Base-by-base conservation (phyloP, 2,888 invertebrate species). In the Nemotelus pantherinus region DNA sequence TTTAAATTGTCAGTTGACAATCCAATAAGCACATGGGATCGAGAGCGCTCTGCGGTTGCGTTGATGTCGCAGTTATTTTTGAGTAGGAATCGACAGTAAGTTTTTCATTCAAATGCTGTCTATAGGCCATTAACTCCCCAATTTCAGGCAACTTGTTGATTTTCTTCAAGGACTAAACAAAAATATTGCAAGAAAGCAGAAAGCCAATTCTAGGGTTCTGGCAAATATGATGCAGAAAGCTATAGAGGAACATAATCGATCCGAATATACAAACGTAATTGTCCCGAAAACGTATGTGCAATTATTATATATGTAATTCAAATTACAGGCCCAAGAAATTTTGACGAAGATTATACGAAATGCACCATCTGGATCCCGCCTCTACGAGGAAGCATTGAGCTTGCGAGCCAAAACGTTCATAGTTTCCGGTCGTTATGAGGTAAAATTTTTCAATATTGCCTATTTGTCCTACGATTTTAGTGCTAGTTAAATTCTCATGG, bases 11-110 rank as follows among this genome's bases (percentile, higher is more conserved):
- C 3, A 6, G 10, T 4, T 3, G 68, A 47, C 5, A n/a, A 47
- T 67, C 67, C 39, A 3, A 53, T 68, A n/a, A 25, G 25, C 6
- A 25, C 50, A 68, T 68, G 68, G 68, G 43, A 68, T 68, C 68
- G 68, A 50, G 53, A 25, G 39, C 6, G 2, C 10, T 7, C 50
- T 7, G 39, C 50, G 7, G 68, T 68, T 50, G 6, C 3, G 41
- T 39, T 68, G 7, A 53, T 68, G 68, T n/a, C 10, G 44, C 3
- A 39, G 10, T 9, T 68, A 7, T 68, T 68, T 41, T 25, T 10
- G 6, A 39, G 41, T 2, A 9, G 2, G 39, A 68, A 68, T 50
- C 50, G 68, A 2, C 3, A 53, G 68, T 68, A 50, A 65, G 4
- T 41, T 41, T 25, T n/a, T n/a, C 25, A 58, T 4, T 63, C 3